Percentiles rank a stretch among this genome's conserved stretches.
phyloP scores from a whole-genome alignment of 2,888 invertebrate genomes.

The Netelia virgata region DNA sequence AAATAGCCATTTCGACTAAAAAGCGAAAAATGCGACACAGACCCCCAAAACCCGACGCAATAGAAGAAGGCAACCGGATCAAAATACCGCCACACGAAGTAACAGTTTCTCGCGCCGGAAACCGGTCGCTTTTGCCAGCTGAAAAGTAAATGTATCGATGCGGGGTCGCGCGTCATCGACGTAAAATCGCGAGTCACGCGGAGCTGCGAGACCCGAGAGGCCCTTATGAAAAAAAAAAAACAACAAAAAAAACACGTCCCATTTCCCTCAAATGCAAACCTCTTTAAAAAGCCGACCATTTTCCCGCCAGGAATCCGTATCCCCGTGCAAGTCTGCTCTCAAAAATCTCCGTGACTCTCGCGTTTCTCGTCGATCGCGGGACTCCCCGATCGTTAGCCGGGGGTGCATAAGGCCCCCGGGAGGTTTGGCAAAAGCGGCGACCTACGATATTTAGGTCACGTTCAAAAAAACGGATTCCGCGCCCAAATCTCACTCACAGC shows the following conservation, averaged over 20 bases:
- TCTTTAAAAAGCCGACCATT: conserved; percentile 5
- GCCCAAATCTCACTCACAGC: conserved; percentile 88
- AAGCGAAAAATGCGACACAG: conserved; percentile 84
- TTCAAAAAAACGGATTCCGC: conserved; percentile 82
- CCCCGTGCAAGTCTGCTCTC: conserved; percentile 26
- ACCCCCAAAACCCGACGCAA: conserved; percentile 91
- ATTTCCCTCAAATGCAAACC: conserved; percentile 6
- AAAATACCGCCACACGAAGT: conserved; percentile 84
- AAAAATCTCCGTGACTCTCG: conserved; percentile 19
- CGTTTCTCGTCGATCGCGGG: conserved; percentile 21
- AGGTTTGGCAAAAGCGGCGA: conserved; percentile 79
- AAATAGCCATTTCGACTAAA: conserved; percentile 89
- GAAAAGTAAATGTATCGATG: conserved; percentile 39
- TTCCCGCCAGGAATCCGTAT: conserved; percentile 60
- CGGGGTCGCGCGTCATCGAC: conserved; percentile 25
- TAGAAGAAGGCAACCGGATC: conserved; percentile 88
- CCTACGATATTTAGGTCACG: conserved; percentile 71
- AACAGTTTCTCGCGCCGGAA: conserved; percentile 85
- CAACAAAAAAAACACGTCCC: conserved; percentile 60
- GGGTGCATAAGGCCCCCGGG: conserved; percentile 83
- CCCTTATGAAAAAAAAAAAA: conserved; percentile 70
- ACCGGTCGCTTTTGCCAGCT: conserved; percentile 81
- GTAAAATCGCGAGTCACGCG: conserved; percentile 38
- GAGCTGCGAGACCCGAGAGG: conserved; percentile 31
- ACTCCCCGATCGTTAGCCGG: conserved; percentile 64